These are phyloP conservation scores for Zaprionus bogoriensis DNA, from an alignment of 2,888 invertebrate species.

Conservation along the genomic window DNA sequence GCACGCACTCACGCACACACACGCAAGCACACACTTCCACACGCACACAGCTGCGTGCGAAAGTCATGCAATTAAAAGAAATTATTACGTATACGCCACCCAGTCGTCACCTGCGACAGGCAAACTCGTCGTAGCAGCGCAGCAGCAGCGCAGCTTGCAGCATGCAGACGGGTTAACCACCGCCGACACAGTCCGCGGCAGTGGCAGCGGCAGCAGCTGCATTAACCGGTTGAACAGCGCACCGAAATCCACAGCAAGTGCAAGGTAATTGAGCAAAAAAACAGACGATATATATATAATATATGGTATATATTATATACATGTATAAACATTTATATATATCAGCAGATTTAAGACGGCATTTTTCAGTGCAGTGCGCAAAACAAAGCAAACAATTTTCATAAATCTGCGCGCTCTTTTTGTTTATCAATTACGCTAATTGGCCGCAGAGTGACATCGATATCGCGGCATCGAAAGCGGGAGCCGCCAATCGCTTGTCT, in stretches of 20 bases:
- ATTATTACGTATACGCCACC: constrained; percentile 75
- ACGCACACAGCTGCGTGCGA: constrained; percentile 39
- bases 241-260: constrained; percentile 67
- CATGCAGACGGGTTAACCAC: constrained; percentile 60
- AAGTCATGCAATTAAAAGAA: constrained; percentile 69
- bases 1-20: constrained; percentile 18
- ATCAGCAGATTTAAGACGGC: background rate
- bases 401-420: constrained; percentile 7
- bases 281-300: background rate
- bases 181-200: constrained; percentile 38
- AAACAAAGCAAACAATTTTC: constrained; percentile 10
- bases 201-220: constrained; percentile 8
- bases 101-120: constrained; percentile 44
- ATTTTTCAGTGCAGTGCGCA: constrained; percentile 8
- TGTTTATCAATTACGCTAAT: constrained; percentile 23
- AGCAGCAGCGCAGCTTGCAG: constrained; percentile 7
- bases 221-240: constrained; percentile 54
- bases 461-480: constrained; percentile 24
- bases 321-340: background rate
- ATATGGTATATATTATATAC: background rate
- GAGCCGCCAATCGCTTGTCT: background rate
- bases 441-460: constrained; percentile 39
- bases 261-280: constrained; percentile 73
- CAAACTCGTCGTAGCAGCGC: constrained; percentile 49
- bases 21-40: constrained; percentile 17